Percentiles rank a stretch among this genome's conserved stretches.
Conservation (phyloP, 2,888 invertebrate species). For the Maniola hyperantus region DNA sequence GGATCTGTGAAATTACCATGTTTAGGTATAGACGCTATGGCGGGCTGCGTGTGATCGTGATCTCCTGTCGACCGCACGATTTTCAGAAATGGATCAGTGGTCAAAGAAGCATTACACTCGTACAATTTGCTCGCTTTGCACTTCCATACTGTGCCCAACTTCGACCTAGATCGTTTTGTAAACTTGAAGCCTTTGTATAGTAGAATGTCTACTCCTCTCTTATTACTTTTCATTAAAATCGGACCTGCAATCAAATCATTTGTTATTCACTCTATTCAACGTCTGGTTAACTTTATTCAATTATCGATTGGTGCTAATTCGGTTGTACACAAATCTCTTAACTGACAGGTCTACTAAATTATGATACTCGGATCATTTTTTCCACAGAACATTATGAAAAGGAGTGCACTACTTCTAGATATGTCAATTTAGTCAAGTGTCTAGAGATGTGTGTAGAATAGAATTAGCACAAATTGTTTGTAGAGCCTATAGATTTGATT, state of each 20-base stretch:
- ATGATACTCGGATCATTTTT: too few relatives aligned
- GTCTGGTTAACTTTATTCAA: too few relatives aligned
- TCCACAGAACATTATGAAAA: too few relatives aligned
- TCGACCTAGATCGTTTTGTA: conserved; percentile 62
- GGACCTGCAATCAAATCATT: conserved; percentile 5
- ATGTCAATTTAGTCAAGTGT: too few relatives aligned
- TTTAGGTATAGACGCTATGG: conserved; percentile 56
- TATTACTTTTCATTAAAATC: conserved; percentile 5
- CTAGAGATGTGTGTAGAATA: too few relatives aligned
- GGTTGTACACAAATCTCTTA: too few relatives aligned
- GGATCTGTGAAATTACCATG: conserved; percentile 50
- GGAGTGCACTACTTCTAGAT: too few relatives aligned
- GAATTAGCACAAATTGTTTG: too few relatives aligned
- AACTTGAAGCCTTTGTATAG: conserved; percentile 61
- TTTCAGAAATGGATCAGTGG: conserved; percentile 64
- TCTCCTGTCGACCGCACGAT: conserved; percentile 55
- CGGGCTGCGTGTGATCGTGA: conserved; percentile 58
- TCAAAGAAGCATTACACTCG: conserved; percentile 59
- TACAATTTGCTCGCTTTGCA: conserved; percentile 63
- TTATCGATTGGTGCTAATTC: too few relatives aligned
- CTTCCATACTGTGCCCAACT: conserved; percentile 71
- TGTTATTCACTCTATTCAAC: not conserved
- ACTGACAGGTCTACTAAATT: too few relatives aligned
- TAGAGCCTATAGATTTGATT: too few relatives aligned
- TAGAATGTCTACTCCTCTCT: conserved; percentile 50